Conservation (phyloP, 2,797 vertebrate species). For the Crax fasciolata region DNA sequence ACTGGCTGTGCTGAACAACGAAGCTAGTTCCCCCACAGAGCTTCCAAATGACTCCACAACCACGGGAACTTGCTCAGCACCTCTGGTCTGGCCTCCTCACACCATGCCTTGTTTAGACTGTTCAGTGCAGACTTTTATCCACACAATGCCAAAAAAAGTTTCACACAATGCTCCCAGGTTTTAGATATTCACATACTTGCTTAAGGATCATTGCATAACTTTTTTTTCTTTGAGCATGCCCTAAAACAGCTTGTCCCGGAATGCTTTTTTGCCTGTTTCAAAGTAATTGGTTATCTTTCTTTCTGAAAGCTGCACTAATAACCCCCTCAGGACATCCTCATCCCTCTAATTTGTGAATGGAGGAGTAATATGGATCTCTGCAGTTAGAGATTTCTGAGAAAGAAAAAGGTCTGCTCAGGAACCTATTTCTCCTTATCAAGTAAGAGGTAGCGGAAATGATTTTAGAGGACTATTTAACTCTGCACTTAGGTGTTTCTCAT, state of each 20-base stretch:
- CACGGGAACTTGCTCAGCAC: neutral
- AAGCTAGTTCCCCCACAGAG: fast-evolving
- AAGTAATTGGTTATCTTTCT: neutral
- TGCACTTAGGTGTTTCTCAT: conserved; percentile 59
- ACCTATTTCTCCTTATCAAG: neutral
- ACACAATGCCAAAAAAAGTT: neutral
- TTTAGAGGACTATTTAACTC: conserved; percentile 40
- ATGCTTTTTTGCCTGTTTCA: neutral
- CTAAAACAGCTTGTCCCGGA: neutral
- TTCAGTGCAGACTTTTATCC: neutral
- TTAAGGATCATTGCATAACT: neutral
- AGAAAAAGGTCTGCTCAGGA: neutral
- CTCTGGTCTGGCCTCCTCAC: neutral
- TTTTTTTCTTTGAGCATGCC: neutral
- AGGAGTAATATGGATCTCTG: neutral
- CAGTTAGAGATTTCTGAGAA: neutral
- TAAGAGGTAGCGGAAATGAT: neutral
- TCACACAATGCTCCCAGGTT: neutral
- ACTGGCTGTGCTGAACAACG: neutral
- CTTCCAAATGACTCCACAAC: fast-evolving
- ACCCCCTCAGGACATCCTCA: neutral
- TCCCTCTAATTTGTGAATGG: neutral
- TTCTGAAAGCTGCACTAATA: neutral
- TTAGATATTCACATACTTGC: neutral
- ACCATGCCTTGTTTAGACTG: neutral